Evolutionary conservation across 2,113 vertebrate species (phyloP).

Genomic region (Bos indicus): DNA sequence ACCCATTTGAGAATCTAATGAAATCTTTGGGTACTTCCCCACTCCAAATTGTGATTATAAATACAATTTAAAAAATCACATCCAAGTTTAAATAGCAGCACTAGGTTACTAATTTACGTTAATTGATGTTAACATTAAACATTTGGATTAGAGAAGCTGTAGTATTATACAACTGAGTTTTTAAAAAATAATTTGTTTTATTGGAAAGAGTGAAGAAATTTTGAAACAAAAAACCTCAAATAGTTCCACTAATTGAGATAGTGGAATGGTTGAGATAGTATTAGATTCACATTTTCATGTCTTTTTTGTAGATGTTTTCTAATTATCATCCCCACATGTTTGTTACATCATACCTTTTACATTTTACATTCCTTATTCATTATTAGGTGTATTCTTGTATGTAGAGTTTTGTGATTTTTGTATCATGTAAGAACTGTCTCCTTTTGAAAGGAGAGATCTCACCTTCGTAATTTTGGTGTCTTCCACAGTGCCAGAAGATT

Average conservation of each 20-base stretch:
- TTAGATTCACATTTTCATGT: neutral
- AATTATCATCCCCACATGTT: neutral
- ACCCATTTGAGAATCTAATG: neutral
- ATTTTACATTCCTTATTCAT: slow-evolving; percentile 30
- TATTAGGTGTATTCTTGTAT: neutral
- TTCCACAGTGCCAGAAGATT: neutral
- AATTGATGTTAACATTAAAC: neutral
- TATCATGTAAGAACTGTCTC: neutral
- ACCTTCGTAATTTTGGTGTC: neutral
- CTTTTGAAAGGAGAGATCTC: neutral
- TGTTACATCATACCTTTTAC: neutral
- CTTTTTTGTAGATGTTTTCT: neutral
- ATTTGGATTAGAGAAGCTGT: neutral
- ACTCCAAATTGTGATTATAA: neutral
- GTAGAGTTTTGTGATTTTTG: slow-evolving; percentile 16
- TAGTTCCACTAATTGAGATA: neutral
- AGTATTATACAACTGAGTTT: neutral
- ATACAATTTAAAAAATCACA: neutral
- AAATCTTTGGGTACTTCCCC: neutral
- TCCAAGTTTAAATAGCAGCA: neutral
- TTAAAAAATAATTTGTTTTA: neutral
- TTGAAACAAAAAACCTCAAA: neutral
- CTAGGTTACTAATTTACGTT: neutral
- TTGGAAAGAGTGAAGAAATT: slow-evolving; percentile 10
- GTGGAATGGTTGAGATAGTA: neutral